A percentile compares a stretch with the other conserved stretches of the same genome.
Evolutionary conservation across 1,140 invertebrate genomes (phyloP).

Genomic region (Telenomus remus): DNA sequence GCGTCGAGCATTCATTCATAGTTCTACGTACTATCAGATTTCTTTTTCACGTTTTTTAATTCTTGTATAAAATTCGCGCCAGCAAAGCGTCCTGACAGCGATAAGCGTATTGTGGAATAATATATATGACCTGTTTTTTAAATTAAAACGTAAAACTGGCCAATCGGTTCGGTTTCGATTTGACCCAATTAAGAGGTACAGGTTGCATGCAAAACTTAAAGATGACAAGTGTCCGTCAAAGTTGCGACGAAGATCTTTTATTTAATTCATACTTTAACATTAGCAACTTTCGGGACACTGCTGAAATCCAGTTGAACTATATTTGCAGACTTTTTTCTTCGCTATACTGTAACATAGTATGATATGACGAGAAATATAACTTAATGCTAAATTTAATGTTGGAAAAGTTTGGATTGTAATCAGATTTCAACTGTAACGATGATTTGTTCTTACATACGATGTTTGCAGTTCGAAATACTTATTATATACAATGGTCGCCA

Average conservation of each 20-base stretch:
- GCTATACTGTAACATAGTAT: conserved; percentile 23
- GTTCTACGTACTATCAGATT: conserved; percentile 15
- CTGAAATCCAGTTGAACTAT: conserved; percentile 1
- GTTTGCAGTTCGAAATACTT: neutral
- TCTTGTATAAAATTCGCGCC: conserved; percentile 39
- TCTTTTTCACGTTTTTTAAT: too few relatives aligned
- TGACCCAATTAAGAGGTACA: conserved; percentile 20
- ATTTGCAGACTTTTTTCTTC: conserved; percentile 37
- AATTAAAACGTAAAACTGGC: conserved; percentile 9
- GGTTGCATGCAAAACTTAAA: conserved; percentile 27
- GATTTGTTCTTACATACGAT: neutral
- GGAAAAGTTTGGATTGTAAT: conserved; percentile 6
- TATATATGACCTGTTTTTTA: conserved; percentile 14
- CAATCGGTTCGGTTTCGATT: conserved; percentile 10
- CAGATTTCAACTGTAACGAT: conserved; percentile 7
- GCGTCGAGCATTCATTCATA: conserved; percentile 5
- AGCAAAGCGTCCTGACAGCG: conserved; percentile 15
- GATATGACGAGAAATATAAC: conserved; percentile 34
- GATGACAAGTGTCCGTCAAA: neutral
- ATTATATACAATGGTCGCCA: neutral
- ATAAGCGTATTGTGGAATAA: conserved; percentile 43
- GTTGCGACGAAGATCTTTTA: neutral
- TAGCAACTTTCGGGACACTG: conserved; percentile 1
- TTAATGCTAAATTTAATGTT: conserved; percentile 12
- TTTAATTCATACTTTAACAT: neutral